Evolutionary conservation across 1,140 invertebrate genomes (phyloP), one percentile per base, ranked within the genome.

Genomic region (Phortica variegata): DNA sequence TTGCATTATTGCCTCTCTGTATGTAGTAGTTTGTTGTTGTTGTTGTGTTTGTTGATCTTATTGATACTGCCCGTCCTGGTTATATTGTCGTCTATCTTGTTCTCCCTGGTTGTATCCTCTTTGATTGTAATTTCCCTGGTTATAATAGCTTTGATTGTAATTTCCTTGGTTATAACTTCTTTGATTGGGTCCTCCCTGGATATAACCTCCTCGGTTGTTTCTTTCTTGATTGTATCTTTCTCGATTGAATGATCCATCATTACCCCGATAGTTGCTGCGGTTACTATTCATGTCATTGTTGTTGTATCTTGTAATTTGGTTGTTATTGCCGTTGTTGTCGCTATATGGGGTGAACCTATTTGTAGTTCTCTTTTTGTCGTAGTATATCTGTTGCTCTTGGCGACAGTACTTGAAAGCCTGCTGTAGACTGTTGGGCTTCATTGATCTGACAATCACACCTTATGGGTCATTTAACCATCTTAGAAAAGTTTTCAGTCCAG

Each of bases 401-500:
- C 29, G 17, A 26, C 41, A 43, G 17, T 29, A 43, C 12, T 21
- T 29, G 7, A 43, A n/a, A 15, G 41, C 12, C 17, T 13, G n/a
- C 9, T 15, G 23, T 16, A 43, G 17, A 8, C 9, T 13, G 7
- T 26, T 26, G 7, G 46, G 38, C 33, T 31, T 40, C 23, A 40
- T 40, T 10, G 46, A n/a, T 20, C 37, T 48, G 3, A 48, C 29
- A 8, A 12, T 48, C 6, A 38, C 40, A 12, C 46, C 46, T 32
- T 40, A 17, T 31, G 46, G 46, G 32, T 48, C 46, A 20, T 41
- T 48, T 18, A 48, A 21, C 12, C 38, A 36, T 8, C 19, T 21
- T 15, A 48, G 31, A 31, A 48, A 40, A 17, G 36, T 8, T 18
- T 40, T 40, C 16, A 41, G 26, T 12, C 46, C 40, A 17, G 20